Evolutionary conservation across 2,888 invertebrate genomes (phyloP), one percentile per base, ranked within the genome.

Genomic region (Amphiduros pacificus): DNA sequence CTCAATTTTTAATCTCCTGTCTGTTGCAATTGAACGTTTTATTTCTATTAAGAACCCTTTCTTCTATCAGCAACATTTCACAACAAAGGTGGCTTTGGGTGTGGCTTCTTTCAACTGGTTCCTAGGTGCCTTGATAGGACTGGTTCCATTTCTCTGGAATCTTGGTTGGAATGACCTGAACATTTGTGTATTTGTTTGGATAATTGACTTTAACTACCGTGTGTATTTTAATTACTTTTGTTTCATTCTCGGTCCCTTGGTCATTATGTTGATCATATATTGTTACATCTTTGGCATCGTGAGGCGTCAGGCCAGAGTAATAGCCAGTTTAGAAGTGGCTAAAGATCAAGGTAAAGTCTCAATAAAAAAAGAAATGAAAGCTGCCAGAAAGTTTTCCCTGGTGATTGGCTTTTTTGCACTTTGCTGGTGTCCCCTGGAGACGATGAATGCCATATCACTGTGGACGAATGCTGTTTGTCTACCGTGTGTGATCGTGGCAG

Each of bases 171-270:
- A 64, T 41, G 66, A 68, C 3, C 48, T 60, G 40, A 63, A 67
- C 9, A 55, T 58, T 1, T 79, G 79, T 64, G 64, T 65, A 20
- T 79, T 79, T 67, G 71, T 72, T 1, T 63, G 62, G 1, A 75
- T 78, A 11, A 76, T 79, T 55, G 75, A 75, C 55, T 71, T 78
- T 69, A 64, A 73, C n/a, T 78, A 78, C 66, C 74, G 76, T 68
- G 77, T 79, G 28, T 78, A 77, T 68, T 75, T 79, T 57, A 74
- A 74, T 64, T 79, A 78, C 64, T 76, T 78, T 55, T 75, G 74
- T 14, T 74, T 75, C 64, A 70, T 74, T 27, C 32, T 78, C 1
- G 54, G 70, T n/a, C 76, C 77, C 4, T 65, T 79, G 40, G 44
- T 76, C 11, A 66, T 77, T 40, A 75, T 79, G 65, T 66, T 76